Base-by-base conservation (phyloP, 2,113 vertebrate genomes). In the Erinaceus europaeus region DNA sequence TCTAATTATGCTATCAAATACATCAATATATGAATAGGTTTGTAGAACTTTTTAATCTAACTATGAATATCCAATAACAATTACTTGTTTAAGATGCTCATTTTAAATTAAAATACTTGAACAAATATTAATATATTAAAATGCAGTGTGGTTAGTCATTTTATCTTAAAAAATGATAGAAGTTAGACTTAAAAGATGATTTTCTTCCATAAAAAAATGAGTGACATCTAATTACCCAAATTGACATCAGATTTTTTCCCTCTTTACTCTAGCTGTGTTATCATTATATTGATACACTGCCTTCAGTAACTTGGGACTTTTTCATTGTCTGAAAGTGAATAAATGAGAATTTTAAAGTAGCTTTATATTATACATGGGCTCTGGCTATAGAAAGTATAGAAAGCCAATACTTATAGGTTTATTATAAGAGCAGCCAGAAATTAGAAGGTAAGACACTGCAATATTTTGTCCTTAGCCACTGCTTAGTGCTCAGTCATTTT, bases 311-410 rank as follows among this genome's bases (percentile, higher is more conserved):
- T 94, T 94, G 67, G 88, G 48, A 95, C 92, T 88, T 68, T 93
- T 96, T 84, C 76, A 93, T 94, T 94, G 92, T 76, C 73, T 23
- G 57, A 90, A 93, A 93, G 81, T 40, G 69, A 97, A 96, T 93
- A 96, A 93, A 96, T 96, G n/a, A n/a, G n/a, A 96, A 96, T 96
- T 91, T 61, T 91, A 94, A 93, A 93, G 93, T 48, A 94, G 4
- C 6, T 44, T 34, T 76, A 64, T 59, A 93, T 55, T 94, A 91
- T 95, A 95, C 76, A 73, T 27, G 84, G 2, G 20, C 0, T 65
- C 57, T 95, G 40, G 20, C 59, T 93, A 42, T 7, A 84, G 17
- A 42, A 10, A 61, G 15, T 86, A 9, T 40, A 38, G 29, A 40
- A 88, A 84, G 50, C 12, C 14, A 55, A 9, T 68, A 11, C 55